Evolutionary conservation across 2,888 invertebrate species (phyloP).

Genomic region (Hymenopus coronatus): DNA sequence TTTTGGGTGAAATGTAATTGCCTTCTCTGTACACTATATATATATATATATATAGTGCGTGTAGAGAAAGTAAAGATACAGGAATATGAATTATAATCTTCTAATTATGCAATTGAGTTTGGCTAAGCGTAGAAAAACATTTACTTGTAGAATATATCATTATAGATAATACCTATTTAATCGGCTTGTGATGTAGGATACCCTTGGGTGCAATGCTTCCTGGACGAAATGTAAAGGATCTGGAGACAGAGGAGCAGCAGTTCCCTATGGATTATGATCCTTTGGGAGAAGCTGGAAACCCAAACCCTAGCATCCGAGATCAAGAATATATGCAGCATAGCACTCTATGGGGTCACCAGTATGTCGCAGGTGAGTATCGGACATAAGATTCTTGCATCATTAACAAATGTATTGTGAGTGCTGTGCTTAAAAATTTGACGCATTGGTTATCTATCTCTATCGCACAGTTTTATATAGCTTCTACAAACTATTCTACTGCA

Average conservation of each 20-base stretch:
- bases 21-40: too few relatives aligned
- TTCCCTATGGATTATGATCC: constrained; percentile 68
- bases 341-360: constrained; percentile 59
- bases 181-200: neutral
- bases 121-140: too few relatives aligned
- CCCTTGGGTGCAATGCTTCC: constrained; percentile 23
- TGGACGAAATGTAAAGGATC: constrained; percentile 55
- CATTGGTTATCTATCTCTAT: neutral
- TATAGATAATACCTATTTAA: too few relatives aligned
- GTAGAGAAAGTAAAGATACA: too few relatives aligned
- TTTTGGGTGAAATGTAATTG: too few relatives aligned
- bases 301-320: constrained; percentile 78
- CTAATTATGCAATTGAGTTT: too few relatives aligned
- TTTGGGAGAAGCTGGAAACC: constrained; percentile 60
- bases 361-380: constrained; percentile 56
- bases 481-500: too few relatives aligned
- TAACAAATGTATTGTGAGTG: neutral
- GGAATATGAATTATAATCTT: too few relatives aligned
- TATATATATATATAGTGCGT: too few relatives aligned
- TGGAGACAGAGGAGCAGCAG: constrained; percentile 54
- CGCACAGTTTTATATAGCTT: too few relatives aligned
- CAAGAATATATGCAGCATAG: constrained; percentile 86
- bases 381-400: neutral
- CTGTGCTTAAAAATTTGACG: neutral
- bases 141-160: too few relatives aligned